Conservation (phyloP, 2,113 vertebrate genomes). For the Colius striatus region DNA sequence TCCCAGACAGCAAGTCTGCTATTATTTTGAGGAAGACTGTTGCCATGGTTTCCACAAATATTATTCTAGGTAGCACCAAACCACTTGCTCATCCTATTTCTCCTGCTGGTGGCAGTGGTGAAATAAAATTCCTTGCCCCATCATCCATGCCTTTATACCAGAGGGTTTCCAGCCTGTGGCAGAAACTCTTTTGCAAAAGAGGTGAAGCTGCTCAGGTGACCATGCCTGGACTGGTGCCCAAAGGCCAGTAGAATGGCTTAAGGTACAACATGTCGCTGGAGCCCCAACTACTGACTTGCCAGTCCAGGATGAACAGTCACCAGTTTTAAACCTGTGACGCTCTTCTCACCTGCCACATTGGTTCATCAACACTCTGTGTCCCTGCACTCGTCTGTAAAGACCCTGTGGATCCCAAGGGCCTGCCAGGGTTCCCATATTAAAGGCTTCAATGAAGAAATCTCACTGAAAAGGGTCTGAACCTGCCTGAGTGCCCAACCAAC, state of each 20-base stretch:
- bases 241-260: fast-evolving
- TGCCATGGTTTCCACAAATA: constrained; percentile 51
- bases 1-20: not conserved
- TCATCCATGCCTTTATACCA: fast-evolving
- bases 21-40: constrained; percentile 32
- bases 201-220: not conserved
- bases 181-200: not conserved
- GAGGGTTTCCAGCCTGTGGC: not conserved
- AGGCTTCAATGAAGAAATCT: not conserved
- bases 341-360: not conserved
- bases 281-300: not conserved
- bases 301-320: not conserved
- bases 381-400: not conserved
- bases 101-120: fast-evolving
- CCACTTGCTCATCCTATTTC: not conserved
- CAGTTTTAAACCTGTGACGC: not conserved
- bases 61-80: constrained; percentile 9
- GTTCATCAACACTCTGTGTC: not conserved
- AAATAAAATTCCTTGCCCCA: not conserved
- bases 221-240: no score
- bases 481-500: not conserved
- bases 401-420: not conserved
- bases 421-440: not conserved
- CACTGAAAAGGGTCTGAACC: not conserved
- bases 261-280: not conserved